phyloP scores from a whole-genome alignment of 2,888 invertebrate species.

The Piscicola geometra region DNA sequence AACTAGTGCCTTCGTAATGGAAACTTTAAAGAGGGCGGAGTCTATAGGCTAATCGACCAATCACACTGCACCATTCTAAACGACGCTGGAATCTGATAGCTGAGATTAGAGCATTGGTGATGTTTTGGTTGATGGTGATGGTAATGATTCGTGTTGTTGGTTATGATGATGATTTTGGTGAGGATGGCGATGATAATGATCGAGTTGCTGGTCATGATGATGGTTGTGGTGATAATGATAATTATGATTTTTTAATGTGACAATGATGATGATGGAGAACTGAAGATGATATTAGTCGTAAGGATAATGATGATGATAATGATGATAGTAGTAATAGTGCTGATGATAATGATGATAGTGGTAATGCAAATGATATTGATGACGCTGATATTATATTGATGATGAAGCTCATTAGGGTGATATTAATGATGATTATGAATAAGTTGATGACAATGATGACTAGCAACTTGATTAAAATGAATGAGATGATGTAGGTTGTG shows the following conservation, averaged over 20 bases:
- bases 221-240: not conserved
- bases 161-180: constrained; percentile 18
- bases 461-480: not conserved
- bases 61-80: not conserved
- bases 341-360: constrained; percentile 27
- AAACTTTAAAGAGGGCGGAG: not conserved
- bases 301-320: constrained; percentile 25
- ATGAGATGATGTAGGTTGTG: not conserved
- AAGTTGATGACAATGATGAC: constrained; percentile 18
- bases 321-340: constrained; percentile 9
- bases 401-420: constrained; percentile 1
- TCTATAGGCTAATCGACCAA: not conserved
- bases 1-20: too few relatives aligned
- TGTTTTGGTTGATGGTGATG: constrained; percentile 11
- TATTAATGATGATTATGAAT: not conserved
- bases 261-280: constrained; percentile 32
- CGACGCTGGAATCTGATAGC: not conserved
- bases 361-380: constrained; percentile 1
- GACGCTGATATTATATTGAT: constrained; percentile 9
- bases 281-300: constrained; percentile 20
- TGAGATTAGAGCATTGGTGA: constrained; percentile 13
- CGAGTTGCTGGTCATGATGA: constrained; percentile 4
- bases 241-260: constrained; percentile 5
- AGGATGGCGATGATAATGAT: constrained; percentile 26
- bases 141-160: constrained; percentile 21